A percentile compares a stretch with the other conserved stretches of the same genome.
These are phyloP conservation scores for Xiphophorus couchianus DNA, from an alignment of 2,113 vertebrate species.

Conservation along the genomic window DNA sequence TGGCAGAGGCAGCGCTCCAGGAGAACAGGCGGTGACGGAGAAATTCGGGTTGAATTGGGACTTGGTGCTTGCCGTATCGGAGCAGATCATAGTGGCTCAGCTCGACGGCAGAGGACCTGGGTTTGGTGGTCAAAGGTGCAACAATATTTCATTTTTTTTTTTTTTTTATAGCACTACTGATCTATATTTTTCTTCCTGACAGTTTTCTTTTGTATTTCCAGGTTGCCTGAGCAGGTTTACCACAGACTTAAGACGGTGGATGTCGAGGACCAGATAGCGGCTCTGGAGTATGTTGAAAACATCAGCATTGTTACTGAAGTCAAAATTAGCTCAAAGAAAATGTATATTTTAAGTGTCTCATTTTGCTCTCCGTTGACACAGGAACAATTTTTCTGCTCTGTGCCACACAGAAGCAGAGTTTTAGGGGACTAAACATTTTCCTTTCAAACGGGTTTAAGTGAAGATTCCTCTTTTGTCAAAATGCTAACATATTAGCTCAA, in stretches of 20 bases:
- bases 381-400: too few species aligned
- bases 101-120: conserved; percentile 74
- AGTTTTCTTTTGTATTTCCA: conserved; percentile 3
- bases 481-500: too few species aligned
- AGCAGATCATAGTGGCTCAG: conserved; percentile 67
- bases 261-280: conserved; percentile 69
- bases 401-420: too few species aligned
- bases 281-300: conserved; percentile 62
- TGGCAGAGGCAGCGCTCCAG: conserved; percentile 53
- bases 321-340: too few species aligned
- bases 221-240: conserved; percentile 63
- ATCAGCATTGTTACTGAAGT: too few species aligned
- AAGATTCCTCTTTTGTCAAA: too few species aligned
- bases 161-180: not conserved
- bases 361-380: too few species aligned
- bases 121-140: conserved; percentile 73
- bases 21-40: conserved; percentile 64
- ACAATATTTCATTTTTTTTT: accelerated
- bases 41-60: conserved; percentile 72
- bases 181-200: not conserved
- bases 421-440: too few species aligned
- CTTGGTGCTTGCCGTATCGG: conserved; percentile 56
- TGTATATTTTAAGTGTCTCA: too few species aligned
- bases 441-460: too few species aligned
- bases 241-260: conserved; percentile 65